Evolutionary conservation across 37 sponge, comb jelly and placozoan species (phyloP).

Genomic region (Agelas oroides): DNA sequence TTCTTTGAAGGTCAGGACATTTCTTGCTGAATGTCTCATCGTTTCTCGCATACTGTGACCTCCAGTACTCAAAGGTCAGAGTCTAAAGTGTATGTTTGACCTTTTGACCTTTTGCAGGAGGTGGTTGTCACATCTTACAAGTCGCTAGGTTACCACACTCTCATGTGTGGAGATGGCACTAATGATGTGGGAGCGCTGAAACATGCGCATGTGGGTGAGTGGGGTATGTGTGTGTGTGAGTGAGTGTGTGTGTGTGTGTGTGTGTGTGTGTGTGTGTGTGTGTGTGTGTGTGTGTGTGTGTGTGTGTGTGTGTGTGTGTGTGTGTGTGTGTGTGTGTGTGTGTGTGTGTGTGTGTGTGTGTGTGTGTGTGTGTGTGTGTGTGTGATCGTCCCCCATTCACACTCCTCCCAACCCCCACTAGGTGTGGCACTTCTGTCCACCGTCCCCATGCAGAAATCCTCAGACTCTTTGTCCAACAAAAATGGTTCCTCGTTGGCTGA

Average conservation of each 20-base stretch:
- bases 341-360: not conserved
- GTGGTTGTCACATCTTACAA: constrained; percentile 77
- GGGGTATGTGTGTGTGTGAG: not conserved
- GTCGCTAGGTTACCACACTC: constrained; percentile 78
- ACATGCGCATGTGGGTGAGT: constrained; percentile 96
- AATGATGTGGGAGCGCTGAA: constrained; percentile 99
- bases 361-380: not conserved
- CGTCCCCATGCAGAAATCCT: constrained; percentile 13
- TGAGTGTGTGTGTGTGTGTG: not conserved
- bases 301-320: not conserved
- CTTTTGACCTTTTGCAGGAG: constrained; percentile 54
- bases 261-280: constrained; percentile 92
- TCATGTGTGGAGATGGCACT: constrained; percentile 99
- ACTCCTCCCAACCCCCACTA: no score
- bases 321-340: constrained; percentile 89
- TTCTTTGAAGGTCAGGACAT: no score
- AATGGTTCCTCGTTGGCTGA: not conserved
- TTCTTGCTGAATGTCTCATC: no score
- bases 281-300: not conserved
- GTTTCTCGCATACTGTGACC: no score
- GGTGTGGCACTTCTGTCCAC: constrained; percentile 64
- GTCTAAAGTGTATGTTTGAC: no score
- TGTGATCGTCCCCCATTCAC: no score
- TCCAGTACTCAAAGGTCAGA: no score
- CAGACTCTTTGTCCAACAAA: no score